These are phyloP conservation scores for Heteropelma amictum DNA, from an alignment of 2,888 invertebrate species.

Conservation along the genomic window DNA sequence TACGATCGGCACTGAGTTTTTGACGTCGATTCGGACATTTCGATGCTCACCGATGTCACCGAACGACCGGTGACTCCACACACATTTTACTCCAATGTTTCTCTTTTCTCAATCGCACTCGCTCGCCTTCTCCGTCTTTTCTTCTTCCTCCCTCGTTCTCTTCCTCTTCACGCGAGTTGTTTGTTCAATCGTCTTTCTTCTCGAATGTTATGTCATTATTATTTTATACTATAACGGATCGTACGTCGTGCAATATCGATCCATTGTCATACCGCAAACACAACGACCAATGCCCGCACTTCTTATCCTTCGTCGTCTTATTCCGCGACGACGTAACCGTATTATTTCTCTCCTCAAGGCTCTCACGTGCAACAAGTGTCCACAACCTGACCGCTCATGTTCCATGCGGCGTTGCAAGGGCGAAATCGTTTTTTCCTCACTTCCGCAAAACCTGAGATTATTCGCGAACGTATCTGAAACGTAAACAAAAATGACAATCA, in stretches of 20 bases:
- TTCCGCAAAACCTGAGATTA: neutral
- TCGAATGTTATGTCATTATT: conserved; percentile 12
- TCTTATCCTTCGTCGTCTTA: conserved; percentile 51
- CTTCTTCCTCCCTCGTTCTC: neutral
- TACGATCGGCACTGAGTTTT: conserved; percentile 21
- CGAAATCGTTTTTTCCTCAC: conserved; percentile 12
- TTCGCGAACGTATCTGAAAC: too few species aligned
- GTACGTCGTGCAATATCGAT: neutral
- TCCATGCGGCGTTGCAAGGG: conserved; percentile 53
- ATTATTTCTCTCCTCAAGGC: conserved; percentile 49
- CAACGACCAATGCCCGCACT: conserved; percentile 4
- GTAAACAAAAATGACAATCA: too few species aligned
- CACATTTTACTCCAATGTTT: conserved; percentile 37
- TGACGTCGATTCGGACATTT: conserved; percentile 48
- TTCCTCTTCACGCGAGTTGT: neutral
- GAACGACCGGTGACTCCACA: conserved; percentile 25
- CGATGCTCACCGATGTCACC: conserved; percentile 51
- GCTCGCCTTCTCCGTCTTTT: neutral
- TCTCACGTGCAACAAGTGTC: conserved; percentile 62
- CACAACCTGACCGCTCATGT: conserved; percentile 58
- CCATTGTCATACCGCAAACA: neutral
- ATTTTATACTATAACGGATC: neutral
- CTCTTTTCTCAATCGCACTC: neutral
- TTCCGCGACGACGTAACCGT: conserved; percentile 48
- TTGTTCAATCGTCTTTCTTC: too few species aligned